Conservation (phyloP, 2,888 invertebrate genomes). For the Melangyna quadrimaculata region DNA sequence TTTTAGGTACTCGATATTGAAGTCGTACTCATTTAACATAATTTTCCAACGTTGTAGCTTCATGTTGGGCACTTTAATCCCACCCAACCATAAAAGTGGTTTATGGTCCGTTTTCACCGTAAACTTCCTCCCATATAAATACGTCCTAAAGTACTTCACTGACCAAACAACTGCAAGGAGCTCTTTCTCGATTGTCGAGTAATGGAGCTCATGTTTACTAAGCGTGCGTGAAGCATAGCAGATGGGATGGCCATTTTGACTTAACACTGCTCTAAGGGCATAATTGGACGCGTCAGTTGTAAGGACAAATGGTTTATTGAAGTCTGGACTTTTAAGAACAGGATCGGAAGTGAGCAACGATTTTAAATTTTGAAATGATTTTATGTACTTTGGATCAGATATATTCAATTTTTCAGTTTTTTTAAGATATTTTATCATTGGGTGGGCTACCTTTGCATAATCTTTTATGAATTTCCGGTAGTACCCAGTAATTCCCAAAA, state of each 20-base stretch:
- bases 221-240: background rate
- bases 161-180: background rate
- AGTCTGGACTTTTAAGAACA: background rate
- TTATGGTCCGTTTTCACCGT: conserved; percentile 78
- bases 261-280: background rate
- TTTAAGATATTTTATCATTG: too few species aligned
- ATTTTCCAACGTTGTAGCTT: conserved; percentile 71
- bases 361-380: background rate
- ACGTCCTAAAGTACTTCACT: conserved; percentile 76
- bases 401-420: background rate
- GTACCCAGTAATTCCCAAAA: too few species aligned
- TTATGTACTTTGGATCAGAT: background rate
- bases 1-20: conserved; percentile 49
- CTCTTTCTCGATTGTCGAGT: conserved; percentile 12
- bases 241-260: background rate
- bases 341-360: background rate
- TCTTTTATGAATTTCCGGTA: too few species aligned
- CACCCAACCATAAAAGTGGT: conserved; percentile 77
- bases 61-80: conserved; percentile 76
- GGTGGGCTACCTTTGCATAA: too few species aligned
- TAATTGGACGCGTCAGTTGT: background rate
- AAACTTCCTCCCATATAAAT: conserved; percentile 76
- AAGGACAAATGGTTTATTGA: too few species aligned
- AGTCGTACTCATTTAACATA: conserved; percentile 76
- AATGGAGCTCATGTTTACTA: background rate